phyloP scores from a whole-genome alignment of 2,888 invertebrate genomes.

The Zonitis immaculata region DNA sequence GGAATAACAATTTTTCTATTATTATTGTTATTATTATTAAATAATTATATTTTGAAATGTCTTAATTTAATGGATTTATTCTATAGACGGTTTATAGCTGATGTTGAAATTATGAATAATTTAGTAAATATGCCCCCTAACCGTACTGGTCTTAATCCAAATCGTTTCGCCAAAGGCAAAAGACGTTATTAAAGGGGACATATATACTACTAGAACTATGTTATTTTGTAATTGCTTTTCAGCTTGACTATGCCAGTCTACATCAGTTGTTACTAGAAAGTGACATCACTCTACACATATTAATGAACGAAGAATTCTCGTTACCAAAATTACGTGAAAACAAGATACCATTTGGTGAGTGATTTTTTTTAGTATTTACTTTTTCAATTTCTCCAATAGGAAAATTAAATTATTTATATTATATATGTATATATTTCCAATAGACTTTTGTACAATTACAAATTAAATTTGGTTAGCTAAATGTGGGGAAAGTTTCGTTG shows the following conservation, averaged over 20 bases:
- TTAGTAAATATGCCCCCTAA: constrained; percentile 21
- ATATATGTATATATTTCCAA: no score
- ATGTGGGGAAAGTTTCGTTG: neutral
- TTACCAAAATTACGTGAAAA: constrained; percentile 67
- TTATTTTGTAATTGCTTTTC: constrained; percentile 37
- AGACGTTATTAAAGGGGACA: constrained; percentile 12
- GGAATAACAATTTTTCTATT: no score
- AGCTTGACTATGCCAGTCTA: constrained; percentile 79
- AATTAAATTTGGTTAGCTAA: neutral
- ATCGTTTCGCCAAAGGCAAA: constrained; percentile 17
- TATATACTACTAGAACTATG: constrained; percentile 11
- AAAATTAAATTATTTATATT: no score
- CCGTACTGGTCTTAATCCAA: constrained; percentile 27
- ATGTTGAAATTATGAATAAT: constrained; percentile 11
- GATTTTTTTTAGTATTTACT: constrained; percentile 14
- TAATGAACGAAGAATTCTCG: constrained; percentile 77
- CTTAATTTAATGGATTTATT: no score
- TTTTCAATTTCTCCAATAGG: constrained; percentile 26
- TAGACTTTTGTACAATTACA: no score
- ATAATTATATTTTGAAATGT: no score
- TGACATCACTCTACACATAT: constrained; percentile 73
- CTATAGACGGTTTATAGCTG: constrained; percentile 10
- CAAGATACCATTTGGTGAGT: constrained; percentile 71
- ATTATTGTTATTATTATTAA: no score
- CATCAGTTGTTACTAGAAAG: constrained; percentile 77